phyloP scores from a whole-genome alignment of 2,113 vertebrate genomes.

The Todiramphus saurophagus region DNA sequence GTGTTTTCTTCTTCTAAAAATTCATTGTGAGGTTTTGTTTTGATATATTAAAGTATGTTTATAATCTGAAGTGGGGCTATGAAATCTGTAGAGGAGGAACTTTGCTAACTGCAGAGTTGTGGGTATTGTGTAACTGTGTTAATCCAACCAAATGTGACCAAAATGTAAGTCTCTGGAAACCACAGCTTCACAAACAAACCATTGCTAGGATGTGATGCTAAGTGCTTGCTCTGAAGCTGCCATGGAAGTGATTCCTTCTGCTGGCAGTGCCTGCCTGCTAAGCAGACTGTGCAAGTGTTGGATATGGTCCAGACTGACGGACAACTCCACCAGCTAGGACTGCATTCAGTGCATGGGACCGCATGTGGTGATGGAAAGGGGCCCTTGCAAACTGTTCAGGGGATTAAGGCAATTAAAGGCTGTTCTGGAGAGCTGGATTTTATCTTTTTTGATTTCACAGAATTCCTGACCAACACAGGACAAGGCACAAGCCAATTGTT shows the following conservation, averaged over 20 bases:
- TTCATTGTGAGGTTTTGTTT: not conserved
- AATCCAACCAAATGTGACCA: not conserved
- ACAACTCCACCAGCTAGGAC: not conserved
- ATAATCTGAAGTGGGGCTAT: not conserved
- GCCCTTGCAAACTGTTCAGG: not conserved
- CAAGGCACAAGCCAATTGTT: not conserved
- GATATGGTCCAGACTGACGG: rapidly evolving
- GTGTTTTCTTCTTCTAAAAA: rapidly evolving
- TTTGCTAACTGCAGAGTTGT: not conserved
- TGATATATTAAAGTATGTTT: not conserved
- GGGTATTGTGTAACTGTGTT: not conserved
- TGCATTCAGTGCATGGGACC: not conserved
- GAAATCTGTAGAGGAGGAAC: not conserved
- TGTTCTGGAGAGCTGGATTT: not conserved
- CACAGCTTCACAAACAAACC: not conserved
- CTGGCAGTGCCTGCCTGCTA: not conserved
- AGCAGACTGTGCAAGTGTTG: not conserved
- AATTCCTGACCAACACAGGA: not conserved
- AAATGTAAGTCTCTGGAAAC: not conserved
- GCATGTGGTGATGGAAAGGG: not conserved
- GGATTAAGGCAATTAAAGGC: not conserved
- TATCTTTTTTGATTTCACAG: not conserved
- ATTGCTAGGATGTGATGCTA: not conserved
- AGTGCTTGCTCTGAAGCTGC: not conserved
- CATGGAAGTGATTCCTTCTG: not conserved